phyloP scores from a whole-genome alignment of 2,113 vertebrate species.

The Casuarius casuarius region DNA sequence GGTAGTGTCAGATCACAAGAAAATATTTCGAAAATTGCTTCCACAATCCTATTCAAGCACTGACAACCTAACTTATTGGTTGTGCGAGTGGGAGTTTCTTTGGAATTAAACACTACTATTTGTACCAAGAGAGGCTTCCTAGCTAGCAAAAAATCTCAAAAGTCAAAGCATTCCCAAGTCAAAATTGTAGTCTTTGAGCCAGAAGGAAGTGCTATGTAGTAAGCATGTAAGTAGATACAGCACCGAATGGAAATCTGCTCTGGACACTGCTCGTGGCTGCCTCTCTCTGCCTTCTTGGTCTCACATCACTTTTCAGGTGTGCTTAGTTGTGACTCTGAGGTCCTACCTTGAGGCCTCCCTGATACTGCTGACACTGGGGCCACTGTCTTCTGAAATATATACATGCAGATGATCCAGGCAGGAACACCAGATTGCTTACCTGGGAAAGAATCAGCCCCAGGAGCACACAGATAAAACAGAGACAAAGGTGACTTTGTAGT shows the following conservation, averaged over 20 bases:
- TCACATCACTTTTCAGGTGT: neutral
- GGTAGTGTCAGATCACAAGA: neutral
- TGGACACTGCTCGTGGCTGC: rapidly evolving
- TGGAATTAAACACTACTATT: neutral
- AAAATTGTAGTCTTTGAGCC: neutral
- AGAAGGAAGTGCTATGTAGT: neutral
- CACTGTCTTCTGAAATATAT: rapidly evolving
- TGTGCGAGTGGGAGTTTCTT: rapidly evolving
- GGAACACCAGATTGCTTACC: rapidly evolving
- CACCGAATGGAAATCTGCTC: neutral
- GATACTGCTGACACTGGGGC: rapidly evolving
- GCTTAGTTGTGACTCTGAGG: neutral
- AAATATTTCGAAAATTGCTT: neutral
- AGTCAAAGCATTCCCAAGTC: neutral
- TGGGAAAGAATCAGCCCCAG: rapidly evolving
- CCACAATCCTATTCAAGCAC: neutral
- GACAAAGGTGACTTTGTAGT: conserved; percentile 33
- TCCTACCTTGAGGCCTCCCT: neutral
- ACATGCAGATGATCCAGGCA: rapidly evolving
- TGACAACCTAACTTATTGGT: rapidly evolving
- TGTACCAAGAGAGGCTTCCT: neutral
- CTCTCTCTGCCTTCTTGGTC: neutral
- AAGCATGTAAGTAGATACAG: rapidly evolving
- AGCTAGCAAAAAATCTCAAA: neutral
- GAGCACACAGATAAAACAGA: neutral